A percentile compares a stretch with the other conserved stretches of the same genome.
Conservation (phyloP, 2,113 vertebrate genomes). For the Phalacrocorax pelagicus region DNA sequence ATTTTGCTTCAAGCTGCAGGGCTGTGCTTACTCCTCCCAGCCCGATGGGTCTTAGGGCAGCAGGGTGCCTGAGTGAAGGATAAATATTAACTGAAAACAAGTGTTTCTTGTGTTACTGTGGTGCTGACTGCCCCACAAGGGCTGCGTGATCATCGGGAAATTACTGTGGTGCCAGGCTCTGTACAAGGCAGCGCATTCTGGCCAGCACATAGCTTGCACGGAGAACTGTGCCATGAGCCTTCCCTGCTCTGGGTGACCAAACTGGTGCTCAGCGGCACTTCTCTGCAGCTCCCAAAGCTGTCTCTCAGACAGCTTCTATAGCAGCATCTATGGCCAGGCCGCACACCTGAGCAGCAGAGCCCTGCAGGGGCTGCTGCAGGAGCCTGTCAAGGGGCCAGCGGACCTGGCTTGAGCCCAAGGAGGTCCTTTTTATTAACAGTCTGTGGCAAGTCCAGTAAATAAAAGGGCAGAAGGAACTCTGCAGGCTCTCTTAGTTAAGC, state of each 20-base stretch:
- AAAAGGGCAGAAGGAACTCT: neutral
- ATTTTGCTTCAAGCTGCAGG: neutral
- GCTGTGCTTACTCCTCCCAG: neutral
- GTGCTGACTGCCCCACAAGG: too few species aligned
- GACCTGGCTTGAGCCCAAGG: rapidly evolving
- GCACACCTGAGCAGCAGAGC: neutral
- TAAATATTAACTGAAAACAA: neutral
- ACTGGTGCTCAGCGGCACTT: neutral
- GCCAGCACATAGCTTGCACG: rapidly evolving
- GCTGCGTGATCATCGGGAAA: rapidly evolving
- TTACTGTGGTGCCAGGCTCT: neutral
- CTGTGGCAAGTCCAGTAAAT: neutral
- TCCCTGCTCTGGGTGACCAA: neutral
- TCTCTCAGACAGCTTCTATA: neutral
- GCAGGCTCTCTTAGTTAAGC: neutral
- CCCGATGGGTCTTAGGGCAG: too few species aligned
- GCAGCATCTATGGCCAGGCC: neutral
- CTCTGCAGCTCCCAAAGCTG: neutral
- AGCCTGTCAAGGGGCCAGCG: rapidly evolving
- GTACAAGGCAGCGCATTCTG: neutral
- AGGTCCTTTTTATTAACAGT: neutral
- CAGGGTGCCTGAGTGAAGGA: neutral
- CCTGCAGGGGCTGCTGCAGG: neutral
- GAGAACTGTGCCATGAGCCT: rapidly evolving
- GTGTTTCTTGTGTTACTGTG: neutral